Percentiles rank a stretch among this genome's conserved stretches.
phyloP scores from a whole-genome alignment of 2,888 invertebrate genomes.

The Adelphocoris suturalis region DNA sequence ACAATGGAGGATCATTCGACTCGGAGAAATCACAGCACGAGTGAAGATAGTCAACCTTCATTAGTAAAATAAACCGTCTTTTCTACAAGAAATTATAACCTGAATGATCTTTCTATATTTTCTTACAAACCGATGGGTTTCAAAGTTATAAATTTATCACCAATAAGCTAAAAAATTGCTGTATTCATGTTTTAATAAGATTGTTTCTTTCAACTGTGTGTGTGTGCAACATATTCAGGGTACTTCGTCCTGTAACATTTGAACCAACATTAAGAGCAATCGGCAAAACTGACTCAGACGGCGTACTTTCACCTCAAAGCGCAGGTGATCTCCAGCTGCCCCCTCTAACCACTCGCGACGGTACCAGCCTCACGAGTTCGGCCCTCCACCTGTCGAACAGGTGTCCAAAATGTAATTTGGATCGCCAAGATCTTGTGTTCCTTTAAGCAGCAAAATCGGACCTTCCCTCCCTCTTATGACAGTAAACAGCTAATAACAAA shows the following conservation, averaged over 20 bases:
- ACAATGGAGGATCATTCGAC: neutral
- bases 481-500: no score
- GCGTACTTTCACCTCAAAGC: conserved; percentile 49
- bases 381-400: conserved; percentile 54
- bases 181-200: no score
- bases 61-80: neutral
- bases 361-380: conserved; percentile 36
- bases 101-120: no score
- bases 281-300: conserved; percentile 20
- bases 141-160: no score
- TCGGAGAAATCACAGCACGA: neutral
- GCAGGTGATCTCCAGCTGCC: conserved; percentile 51
- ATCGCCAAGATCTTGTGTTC: neutral
- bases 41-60: neutral
- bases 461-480: neutral
- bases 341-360: conserved; percentile 1
- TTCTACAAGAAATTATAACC: no score
- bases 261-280: neutral
- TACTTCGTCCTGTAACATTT: no score
- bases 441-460: neutral
- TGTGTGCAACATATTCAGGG: no score
- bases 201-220: no score
- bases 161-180: no score
- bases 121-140: no score
- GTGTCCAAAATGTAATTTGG: conserved; percentile 59